Evolutionary conservation across 2,888 invertebrate species (phyloP).

Genomic region (Drosophila melanosoma): DNA sequence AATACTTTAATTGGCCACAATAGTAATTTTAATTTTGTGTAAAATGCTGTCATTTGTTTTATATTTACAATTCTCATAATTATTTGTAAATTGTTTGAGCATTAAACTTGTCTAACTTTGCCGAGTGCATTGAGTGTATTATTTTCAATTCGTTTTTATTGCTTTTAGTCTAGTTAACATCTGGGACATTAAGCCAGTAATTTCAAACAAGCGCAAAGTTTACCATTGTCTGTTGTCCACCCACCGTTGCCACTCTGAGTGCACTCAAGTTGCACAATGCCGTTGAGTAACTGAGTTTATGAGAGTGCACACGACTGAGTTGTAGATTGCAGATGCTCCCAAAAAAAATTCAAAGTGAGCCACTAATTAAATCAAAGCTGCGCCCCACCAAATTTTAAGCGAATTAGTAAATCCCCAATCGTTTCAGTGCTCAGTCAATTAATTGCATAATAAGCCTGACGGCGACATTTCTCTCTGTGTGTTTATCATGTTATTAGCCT

Average conservation of each 20-base stretch:
- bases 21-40: not conserved
- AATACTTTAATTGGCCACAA: not conserved
- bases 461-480: conserved; percentile 1
- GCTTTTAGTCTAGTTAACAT: conserved; percentile 28
- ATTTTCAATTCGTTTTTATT: conserved; percentile 9
- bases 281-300: not conserved
- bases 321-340: not conserved
- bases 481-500: conserved; percentile 9
- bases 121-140: not conserved
- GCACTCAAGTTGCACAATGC: conserved; percentile 28
- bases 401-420: conserved; percentile 18
- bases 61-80: not conserved
- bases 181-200: conserved; percentile 33
- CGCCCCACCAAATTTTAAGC: conserved; percentile 22
- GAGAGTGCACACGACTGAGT: not conserved
- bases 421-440: conserved; percentile 4
- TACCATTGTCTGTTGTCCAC: conserved; percentile 5
- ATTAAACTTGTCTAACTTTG: not conserved
- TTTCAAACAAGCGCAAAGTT: conserved; percentile 17
- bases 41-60: not conserved
- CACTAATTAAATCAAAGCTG: conserved; percentile 60
- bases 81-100: not conserved
- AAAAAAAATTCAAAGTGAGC: conserved; percentile 25
- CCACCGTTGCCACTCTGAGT: conserved; percentile 9
- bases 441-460: conserved; percentile 8